Evolutionary conservation across 2,888 invertebrate genomes (phyloP), one percentile per base, ranked within the genome.

Genomic region (Perizoma affinitatum): DNA sequence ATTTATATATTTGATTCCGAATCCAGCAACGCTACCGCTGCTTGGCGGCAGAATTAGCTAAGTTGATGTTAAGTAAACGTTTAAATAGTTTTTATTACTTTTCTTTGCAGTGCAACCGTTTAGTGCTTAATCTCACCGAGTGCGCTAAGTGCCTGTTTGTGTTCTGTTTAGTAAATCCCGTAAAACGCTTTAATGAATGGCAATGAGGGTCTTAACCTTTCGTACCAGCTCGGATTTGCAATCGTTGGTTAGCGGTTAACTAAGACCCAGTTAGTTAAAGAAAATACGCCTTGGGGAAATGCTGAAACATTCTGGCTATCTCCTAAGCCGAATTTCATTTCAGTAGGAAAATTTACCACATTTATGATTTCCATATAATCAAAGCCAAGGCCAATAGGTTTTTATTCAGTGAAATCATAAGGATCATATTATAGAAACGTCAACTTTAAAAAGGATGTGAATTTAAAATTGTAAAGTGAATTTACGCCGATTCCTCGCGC

Each of bases 161-260:
- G 57, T 38, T 33, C 53, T 57, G 56, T 49, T 57, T 54, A 46
- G 57, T 66, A 69, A 69, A 69, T 64, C 66, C 58, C 49, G 60
- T 60, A 51, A 59, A 63, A 55, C 54, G 58, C 50, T 55, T 64
- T 64, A 62, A 63, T 52, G 44, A 65, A 69, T 68, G 62, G 51
- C 62, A 66, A 69, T 65, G 66, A 67, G 64, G 62, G 63, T 59
- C 54, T 67, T 69, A 65, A 66, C 63, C 64, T 69, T 60, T 60
- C 55, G 42, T 50, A 40, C 51, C 49, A 10, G 50, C 40, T 33
- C 9, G 58, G 63, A 63, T 59, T 63, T 55, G 52, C 44, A 53
- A 46, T 48, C 38, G 40, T 38, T 40, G 34, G 54, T 50, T 49
- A 49, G 58, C 58, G 35, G 54, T 10, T 36, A n/a, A n/a, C 49